phyloP scores from a whole-genome alignment of 2,113 vertebrate species.

The Miniopterus natalensis region DNA sequence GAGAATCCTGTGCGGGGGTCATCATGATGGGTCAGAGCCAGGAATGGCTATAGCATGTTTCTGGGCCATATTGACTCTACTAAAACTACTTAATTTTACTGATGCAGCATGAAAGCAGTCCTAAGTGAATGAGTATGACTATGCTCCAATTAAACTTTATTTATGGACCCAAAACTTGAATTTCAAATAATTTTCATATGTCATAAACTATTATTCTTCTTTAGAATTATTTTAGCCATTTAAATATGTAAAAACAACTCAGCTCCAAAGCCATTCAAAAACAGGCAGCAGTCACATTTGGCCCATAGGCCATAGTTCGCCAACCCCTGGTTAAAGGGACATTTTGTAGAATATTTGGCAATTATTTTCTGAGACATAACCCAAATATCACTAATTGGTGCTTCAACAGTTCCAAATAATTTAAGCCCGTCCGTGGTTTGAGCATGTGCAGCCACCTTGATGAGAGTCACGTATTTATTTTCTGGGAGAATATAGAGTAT shows the following conservation, averaged over 20 bases:
- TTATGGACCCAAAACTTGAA: neutral
- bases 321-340: neutral
- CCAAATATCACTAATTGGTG: neutral
- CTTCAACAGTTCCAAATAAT: neutral
- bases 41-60: neutral
- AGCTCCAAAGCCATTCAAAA: neutral
- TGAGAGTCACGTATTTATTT: neutral
- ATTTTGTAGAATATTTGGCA: neutral
- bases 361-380: constrained; percentile 20
- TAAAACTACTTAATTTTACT: neutral
- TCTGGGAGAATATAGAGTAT: neutral
- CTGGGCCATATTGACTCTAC: neutral
- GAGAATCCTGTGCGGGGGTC: neutral
- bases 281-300: neutral
- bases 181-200: neutral
- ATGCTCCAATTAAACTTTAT: neutral
- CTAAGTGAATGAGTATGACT: neutral
- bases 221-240: neutral
- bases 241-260: neutral
- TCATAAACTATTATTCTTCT: neutral
- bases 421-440: neutral
- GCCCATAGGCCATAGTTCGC: neutral
- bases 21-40: neutral
- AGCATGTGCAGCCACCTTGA: neutral
- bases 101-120: neutral